phyloP scores from a whole-genome alignment of 2,113 vertebrate genomes.

The Lasiurus borealis region DNA sequence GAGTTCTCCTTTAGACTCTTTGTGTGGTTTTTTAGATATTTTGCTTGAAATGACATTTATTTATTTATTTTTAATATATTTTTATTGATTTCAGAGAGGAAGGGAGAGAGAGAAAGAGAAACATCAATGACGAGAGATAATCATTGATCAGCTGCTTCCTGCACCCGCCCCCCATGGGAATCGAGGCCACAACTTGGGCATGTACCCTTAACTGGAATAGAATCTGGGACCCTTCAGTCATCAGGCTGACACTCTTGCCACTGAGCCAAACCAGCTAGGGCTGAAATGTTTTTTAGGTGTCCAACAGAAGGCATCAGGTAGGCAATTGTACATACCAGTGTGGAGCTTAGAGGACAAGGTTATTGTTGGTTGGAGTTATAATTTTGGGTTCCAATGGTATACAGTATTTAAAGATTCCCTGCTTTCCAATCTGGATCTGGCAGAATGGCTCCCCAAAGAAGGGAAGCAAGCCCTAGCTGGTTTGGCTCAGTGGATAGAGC shows the following conservation, averaged over 20 bases:
- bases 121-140: too few species aligned
- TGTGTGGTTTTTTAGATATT: neutral
- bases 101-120: too few species aligned
- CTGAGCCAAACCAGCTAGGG: too few species aligned
- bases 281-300: neutral
- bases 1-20: neutral
- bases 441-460: neutral
- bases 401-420: neutral
- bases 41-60: neutral
- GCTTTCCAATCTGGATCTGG: neutral
- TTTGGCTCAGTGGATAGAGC: too few species aligned
- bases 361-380: neutral
- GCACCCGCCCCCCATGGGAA: too few species aligned
- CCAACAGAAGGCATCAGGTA: neutral
- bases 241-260: too few species aligned
- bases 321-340: neutral
- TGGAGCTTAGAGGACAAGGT: neutral
- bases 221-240: too few species aligned
- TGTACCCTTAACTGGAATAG: too few species aligned
- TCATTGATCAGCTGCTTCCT: too few species aligned
- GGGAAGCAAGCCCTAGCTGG: neutral
- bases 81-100: too few species aligned
- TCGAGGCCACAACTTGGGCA: too few species aligned
- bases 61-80: too few species aligned
- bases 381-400: neutral